Conservation (phyloP, 2,888 invertebrate species). For the Drosophila borborema region DNA sequence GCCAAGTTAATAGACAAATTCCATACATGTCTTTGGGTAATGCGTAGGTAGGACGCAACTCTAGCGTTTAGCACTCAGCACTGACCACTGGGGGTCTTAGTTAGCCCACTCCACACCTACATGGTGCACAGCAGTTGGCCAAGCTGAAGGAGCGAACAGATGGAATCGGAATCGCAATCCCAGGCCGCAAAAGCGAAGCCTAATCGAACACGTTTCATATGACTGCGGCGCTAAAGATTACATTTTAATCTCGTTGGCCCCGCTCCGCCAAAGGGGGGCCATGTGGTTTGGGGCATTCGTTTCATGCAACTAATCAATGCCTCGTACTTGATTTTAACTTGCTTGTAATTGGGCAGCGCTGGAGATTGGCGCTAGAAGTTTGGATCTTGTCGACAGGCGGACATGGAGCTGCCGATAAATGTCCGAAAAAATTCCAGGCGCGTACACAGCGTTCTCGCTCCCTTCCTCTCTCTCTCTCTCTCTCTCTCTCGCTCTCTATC, state of each 20-base stretch:
- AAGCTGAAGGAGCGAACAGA: conserved; percentile 20
- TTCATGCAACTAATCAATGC: conserved; percentile 74
- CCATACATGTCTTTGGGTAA: conserved; percentile 44
- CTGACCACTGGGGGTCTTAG: conserved; percentile 60
- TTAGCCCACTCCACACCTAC: conserved; percentile 72
- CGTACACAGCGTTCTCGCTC: conserved; percentile 53
- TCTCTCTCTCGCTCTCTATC: not conserved
- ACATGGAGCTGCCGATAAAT: conserved; percentile 64
- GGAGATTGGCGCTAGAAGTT: conserved; percentile 62
- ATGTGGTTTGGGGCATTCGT: not conserved
- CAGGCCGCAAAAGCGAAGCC: conserved; percentile 51
- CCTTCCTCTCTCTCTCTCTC: not conserved
- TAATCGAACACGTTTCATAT: conserved; percentile 80
- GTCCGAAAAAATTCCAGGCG: conserved; percentile 72
- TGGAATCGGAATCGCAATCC: conserved; percentile 22
- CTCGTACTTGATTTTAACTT: conserved; percentile 81
- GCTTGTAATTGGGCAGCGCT: conserved; percentile 78
- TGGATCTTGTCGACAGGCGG: conserved; percentile 61
- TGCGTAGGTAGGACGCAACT: conserved; percentile 56
- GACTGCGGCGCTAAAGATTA: conserved; percentile 80
- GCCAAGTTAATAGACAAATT: conserved; percentile 55
- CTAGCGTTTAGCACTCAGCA: conserved; percentile 62
- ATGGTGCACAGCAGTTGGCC: conserved; percentile 75
- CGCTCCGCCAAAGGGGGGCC: conserved; percentile 13
- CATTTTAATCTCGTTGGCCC: conserved; percentile 71